Evolutionary conservation across 1,140 invertebrate genomes (phyloP), one percentile per base, ranked within the genome.

Genomic region (Atta texana): DNA sequence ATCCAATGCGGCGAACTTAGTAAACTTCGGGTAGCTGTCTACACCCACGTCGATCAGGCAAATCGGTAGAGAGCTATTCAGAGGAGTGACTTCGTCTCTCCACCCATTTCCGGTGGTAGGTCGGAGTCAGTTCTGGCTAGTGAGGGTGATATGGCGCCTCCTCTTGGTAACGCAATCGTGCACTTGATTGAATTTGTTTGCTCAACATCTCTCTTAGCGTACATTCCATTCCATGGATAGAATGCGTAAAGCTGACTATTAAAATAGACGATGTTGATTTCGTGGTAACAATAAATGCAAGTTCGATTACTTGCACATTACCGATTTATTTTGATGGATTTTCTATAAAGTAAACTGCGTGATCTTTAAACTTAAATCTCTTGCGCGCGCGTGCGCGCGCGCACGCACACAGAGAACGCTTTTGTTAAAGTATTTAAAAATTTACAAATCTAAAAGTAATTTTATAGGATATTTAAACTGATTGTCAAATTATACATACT

Each of bases 121-220:
- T 63, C 34, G 55, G 59, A 55, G 34, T 44, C 63, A 74, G 44
- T 59, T 53, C 31, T 55, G 6, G 49, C 57, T 63, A 49, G n/a
- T 31, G 77, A 51, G 55, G 68, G 64, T 68, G 74, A 80, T 78
- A 77, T 24, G 64, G 82, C 64, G 39, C 24, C 21, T 55, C 59
- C 21, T 55, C 51, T 69, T 28, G 69, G 21, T 84, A 39, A 57
- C 86, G 51, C 39, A 44, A 44, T 44, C 74, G 72, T 24, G 59
- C 77, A 89, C 71, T 89, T 61, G 86, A 89, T 89, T 89, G 87
- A 88, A 89, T 87, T 85, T 76, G 86, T 85, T 85, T 85, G 77
- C 59, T 55, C 71, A 59, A 85, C 78, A 68, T 72, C 64, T 84
- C 80, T 84, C 80, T 84, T 74, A 61, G 39, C 53, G 24, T 74